Conservation (phyloP, 2,113 vertebrate species). For the Upupa epops region DNA sequence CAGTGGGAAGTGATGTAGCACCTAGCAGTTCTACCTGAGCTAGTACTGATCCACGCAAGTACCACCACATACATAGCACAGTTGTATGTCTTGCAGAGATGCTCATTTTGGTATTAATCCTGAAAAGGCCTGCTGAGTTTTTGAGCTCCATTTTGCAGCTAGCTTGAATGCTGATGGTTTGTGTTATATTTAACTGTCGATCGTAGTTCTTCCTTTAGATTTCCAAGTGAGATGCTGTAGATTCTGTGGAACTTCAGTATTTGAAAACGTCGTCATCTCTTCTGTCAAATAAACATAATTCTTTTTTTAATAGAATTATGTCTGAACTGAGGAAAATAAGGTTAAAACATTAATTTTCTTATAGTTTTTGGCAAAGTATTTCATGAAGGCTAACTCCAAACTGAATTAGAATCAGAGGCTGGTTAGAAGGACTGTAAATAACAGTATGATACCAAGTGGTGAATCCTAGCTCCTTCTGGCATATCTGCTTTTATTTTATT, state of each 20-base stretch:
- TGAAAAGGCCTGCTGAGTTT: constrained; percentile 53
- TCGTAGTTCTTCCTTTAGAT: constrained; percentile 28
- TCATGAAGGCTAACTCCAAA: background rate
- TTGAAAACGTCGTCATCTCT: background rate
- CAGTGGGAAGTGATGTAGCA: constrained; percentile 12
- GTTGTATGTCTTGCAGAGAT: background rate
- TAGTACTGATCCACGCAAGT: constrained; percentile 3
- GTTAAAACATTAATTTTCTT: background rate
- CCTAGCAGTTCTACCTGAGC: constrained; percentile 18
- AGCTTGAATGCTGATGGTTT: constrained; percentile 34
- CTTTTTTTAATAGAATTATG: background rate
- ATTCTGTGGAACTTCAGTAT: background rate
- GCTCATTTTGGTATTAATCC: constrained; percentile 27
- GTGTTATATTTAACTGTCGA: constrained; percentile 39
- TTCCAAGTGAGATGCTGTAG: constrained; percentile 10
- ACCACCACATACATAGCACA: background rate
- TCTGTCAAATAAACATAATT: constrained; percentile 6
- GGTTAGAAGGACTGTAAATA: background rate
- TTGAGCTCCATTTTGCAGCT: constrained; percentile 35
- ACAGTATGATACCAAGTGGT: background rate
- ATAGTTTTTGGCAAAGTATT: background rate
- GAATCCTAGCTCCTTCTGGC: background rate
- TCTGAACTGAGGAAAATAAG: background rate
- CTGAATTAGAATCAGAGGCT: background rate
- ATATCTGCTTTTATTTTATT: constrained; percentile 10